Base-by-base conservation (phyloP, 2,797 vertebrate genomes). In the Melanotaenia boesemani region DNA sequence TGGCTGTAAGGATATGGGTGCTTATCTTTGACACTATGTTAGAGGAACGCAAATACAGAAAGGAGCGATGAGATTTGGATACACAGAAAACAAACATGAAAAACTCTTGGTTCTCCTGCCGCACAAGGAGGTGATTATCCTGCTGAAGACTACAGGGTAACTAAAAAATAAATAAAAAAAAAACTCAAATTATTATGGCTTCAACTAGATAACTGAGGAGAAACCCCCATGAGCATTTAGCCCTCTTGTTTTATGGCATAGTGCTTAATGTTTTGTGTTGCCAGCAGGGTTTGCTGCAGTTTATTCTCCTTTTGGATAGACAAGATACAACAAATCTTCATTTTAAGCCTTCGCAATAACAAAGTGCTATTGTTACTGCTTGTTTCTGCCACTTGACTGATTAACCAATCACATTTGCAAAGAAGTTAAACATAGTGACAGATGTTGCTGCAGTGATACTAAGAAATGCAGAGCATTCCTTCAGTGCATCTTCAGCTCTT, bases 51-150 rank as follows among this genome's bases (percentile, higher is more conserved):
- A 72, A 83, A 92, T 72, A 76, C 4, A 56, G 76, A 65, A 50
- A 70, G 64, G 54, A 81, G 67, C 15, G 76, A 82, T 87, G 81
- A 85, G 90, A 84, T 86, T 88, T 82, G 80, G 76, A 91, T 81
- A 80, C 44, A 80, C 12, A 3, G 69, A 65, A 79, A 90, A 81
- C 63, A 84, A 90, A 88, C 69, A 75, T 65, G 67, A 55, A 57
- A 18, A 57, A 20, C 6, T 28, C 55, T 56, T 72, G 86, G 81
- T 64, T 80, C 66, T 77, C 75, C 80, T 70, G 3, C 57, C 66
- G 72, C 72, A 75, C 77, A 67, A 86, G 81, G 83, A 74, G 77
- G 85, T 90, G 90, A 90, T 89, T 84, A 89, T 91, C 88, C 76
- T 74, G 16, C 72, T 88, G 79, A 83, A 86, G 76, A 84, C 81